Evolutionary conservation across 2,888 invertebrate genomes (phyloP), one percentile per base, ranked within the genome.

Genomic region (Spialia ferax): DNA sequence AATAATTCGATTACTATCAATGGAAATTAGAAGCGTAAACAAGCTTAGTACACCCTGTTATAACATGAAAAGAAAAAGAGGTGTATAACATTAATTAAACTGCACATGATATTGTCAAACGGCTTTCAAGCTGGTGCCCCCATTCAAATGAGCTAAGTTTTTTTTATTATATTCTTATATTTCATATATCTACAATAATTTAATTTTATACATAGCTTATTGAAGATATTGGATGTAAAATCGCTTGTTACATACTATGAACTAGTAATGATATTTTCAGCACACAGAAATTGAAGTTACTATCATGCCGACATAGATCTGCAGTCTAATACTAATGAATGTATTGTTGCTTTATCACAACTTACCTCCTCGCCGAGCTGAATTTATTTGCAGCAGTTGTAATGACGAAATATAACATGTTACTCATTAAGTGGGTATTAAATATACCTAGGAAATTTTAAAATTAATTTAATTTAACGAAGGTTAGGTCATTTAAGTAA

Each of bases 351-450:
- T 57, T 71, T 63, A 63, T 72, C 68, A 74, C 68, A 63, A 88
- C 91, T 90, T 83, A 91, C 91, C 91, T 86, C 85, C 86, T 87
- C 85, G 86, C 88, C 88, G 89, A 80, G 81, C 87, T 87, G 86
- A 86, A 84, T 78, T 82, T 84, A 87, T 6, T 50, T 22, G 91
- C 80, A 84, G 80, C 83, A 87, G 89, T 89, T 88, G 91, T 73
- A 90, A 90, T 88, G 79, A 86, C 77, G 79, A 87, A 88, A 86
- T 72, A 79, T 74, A 22, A 45, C 78, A 75, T 80, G 71, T 73
- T 75, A 77, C 74, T 73, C 63, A 55, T 42, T 66, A 66, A n/a
- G 13, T 10, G 29, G 15, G 6, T 50, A 50, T 18, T 13, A 52
- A 63, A 42, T 35, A 42, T 2, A 23, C 18, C 23, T n/a, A 20